phyloP scores from a whole-genome alignment of 2,113 vertebrate genomes.

The Bos javanicus region DNA sequence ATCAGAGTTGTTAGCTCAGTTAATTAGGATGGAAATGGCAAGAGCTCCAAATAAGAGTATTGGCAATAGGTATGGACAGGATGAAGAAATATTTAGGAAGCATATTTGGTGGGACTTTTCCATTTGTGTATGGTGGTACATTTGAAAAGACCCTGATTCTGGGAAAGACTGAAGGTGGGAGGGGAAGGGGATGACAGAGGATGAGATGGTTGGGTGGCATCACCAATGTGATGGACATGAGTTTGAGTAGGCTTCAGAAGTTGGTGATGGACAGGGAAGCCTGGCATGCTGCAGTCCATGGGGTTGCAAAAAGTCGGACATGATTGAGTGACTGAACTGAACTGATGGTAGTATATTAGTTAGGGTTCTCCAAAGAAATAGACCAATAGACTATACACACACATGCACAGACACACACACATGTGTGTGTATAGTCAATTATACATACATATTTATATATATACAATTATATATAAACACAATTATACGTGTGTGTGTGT shows the following conservation, averaged over 20 bases:
- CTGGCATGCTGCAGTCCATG: background rate
- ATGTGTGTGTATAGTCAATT: background rate
- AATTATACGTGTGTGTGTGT: fast-evolving
- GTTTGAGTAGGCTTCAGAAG: background rate
- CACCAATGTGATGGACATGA: background rate
- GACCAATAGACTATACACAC: background rate
- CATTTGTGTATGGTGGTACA: background rate
- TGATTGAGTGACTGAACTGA: background rate
- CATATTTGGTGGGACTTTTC: background rate
- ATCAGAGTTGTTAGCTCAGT: background rate
- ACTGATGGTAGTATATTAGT: background rate
- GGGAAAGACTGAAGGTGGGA: background rate
- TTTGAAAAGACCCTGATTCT: background rate
- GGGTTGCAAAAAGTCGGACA: background rate
- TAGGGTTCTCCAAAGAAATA: background rate
- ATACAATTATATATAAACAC: background rate
- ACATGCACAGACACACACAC: background rate
- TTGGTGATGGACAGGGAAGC: background rate
- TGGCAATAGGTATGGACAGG: background rate
- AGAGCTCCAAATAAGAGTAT: background rate
- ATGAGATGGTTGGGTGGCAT: background rate
- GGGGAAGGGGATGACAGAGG: background rate
- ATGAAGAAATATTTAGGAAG: background rate
- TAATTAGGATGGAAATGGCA: background rate
- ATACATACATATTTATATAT: background rate